phyloP scores from a whole-genome alignment of 2,797 vertebrate species.

The Crypturellus tataupa region DNA sequence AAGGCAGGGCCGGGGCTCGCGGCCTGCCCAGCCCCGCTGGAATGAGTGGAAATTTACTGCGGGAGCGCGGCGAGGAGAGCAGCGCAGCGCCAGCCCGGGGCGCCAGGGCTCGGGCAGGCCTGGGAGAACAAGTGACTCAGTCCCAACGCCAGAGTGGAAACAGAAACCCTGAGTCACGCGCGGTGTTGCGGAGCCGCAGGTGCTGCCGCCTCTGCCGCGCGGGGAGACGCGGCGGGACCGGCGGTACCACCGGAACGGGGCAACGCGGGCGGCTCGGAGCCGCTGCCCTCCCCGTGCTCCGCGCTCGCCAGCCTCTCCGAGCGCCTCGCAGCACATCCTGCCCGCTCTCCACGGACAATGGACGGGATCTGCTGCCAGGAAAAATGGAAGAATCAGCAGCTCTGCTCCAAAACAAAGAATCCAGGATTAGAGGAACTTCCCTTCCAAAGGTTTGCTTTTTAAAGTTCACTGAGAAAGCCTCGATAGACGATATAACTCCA shows the following conservation, averaged over 20 bases:
- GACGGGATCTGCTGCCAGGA: too few species aligned
- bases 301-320: too few species aligned
- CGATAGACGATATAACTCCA: not conserved
- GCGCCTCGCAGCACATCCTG: too few species aligned
- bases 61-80: not conserved
- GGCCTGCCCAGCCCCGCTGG: too few species aligned
- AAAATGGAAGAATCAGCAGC: not conserved
- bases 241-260: too few species aligned
- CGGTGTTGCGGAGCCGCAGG: too few species aligned
- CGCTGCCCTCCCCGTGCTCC: too few species aligned
- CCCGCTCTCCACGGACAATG: too few species aligned
- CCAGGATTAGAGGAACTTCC: conserved; percentile 1
- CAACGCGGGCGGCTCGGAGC: too few species aligned
- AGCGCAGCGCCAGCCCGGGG: not conserved
- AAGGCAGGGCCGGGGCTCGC: too few species aligned
- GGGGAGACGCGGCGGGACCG: too few species aligned
- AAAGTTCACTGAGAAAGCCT: not conserved
- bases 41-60: not conserved
- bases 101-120: not conserved
- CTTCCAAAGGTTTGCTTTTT: not conserved
- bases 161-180: not conserved
- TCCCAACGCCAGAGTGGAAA: not conserved
- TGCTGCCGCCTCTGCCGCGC: too few species aligned
- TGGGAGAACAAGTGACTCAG: conserved; percentile 40
- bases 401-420: conserved; percentile 50